Base-by-base conservation (phyloP, 2,888 invertebrate species). In the Acrocera orbiculus region DNA sequence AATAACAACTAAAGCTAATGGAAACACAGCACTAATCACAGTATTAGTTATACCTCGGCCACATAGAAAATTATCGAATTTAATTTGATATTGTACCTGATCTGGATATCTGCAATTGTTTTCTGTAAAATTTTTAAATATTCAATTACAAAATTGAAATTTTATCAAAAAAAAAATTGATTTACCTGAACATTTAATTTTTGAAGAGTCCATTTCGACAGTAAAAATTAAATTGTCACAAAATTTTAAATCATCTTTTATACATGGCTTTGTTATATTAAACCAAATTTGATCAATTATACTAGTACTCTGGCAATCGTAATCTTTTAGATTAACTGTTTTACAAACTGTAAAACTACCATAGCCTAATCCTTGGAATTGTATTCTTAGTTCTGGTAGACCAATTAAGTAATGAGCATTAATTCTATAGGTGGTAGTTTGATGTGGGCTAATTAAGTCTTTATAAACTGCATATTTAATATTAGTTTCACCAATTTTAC, bases 71-170 rank as follows among this genome's bases (percentile, higher is more conserved):
- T 68, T 67, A 27, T 59, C 49, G 39, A 67, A 65, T 11, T 54
- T 49, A 13, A 69, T 49, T 43, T 64, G 61, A 47, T 62, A 69
- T 40, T 73, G 64, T 25, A 75, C 69, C 61, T 77, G 70, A 47
- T 74, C 66, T 17, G 75, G 74, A 45, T 65, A 64, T 35, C 70
- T 65, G 47, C 77, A 78, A 37, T 73, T 71, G 29, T 65, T 64
- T 58, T 76, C 77, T 76, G 62, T 38, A 26, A 13, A 22, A 11
- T n/a, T 19, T 8, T 16, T 27, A n/a, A 25, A 29, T 17, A 20
- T 13, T 13, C 20, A 17, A 2, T 29, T 11, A 9, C 10, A 8
- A 22, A 10, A 22, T 22, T 22, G 2, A 22, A 19, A 22, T 10
- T 9, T 22, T 3, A 9, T 2, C 4, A 22, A 22, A 22, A 7